A percentile compares a stretch with the other conserved stretches of the same genome.
Conservation (phyloP, 2,888 invertebrate species). For the Andrena trimmerana region DNA sequence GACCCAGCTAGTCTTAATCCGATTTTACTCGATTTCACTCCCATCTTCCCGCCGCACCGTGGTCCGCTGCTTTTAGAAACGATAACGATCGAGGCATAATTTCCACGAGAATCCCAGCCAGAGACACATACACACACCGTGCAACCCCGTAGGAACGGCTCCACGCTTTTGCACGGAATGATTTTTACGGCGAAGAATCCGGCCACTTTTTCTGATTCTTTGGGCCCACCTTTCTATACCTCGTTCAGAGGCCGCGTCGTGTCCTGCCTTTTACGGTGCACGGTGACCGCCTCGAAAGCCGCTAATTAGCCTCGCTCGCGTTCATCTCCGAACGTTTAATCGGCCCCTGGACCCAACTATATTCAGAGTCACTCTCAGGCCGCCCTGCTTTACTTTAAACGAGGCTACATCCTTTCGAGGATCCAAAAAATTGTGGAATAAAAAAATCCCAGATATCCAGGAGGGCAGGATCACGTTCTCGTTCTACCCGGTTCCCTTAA, state of each 20-base stretch:
- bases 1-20: no score
- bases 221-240: conserved; percentile 44
- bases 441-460: background rate
- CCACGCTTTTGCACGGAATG: conserved; percentile 54
- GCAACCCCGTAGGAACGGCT: background rate
- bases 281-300: conserved; percentile 61
- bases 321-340: conserved; percentile 69
- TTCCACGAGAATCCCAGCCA: conserved; percentile 24
- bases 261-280: conserved; percentile 71
- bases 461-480: no score
- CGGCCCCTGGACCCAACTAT: conserved; percentile 44
- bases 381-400: conserved; percentile 37
- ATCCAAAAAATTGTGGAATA: background rate
- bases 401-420: background rate
- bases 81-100: conserved; percentile 20
- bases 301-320: conserved; percentile 71
- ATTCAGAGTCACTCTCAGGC: conserved; percentile 47
- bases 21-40: no score
- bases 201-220: conserved; percentile 65
- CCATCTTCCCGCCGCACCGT: no score
- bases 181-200: conserved; percentile 69
- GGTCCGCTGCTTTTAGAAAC: background rate
- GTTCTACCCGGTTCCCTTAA: no score
- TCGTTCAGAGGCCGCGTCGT: conserved; percentile 52
- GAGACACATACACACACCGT: conserved; percentile 11